Conservation (phyloP, 2,797 vertebrate species). For the Pagetopsis macropterus region DNA sequence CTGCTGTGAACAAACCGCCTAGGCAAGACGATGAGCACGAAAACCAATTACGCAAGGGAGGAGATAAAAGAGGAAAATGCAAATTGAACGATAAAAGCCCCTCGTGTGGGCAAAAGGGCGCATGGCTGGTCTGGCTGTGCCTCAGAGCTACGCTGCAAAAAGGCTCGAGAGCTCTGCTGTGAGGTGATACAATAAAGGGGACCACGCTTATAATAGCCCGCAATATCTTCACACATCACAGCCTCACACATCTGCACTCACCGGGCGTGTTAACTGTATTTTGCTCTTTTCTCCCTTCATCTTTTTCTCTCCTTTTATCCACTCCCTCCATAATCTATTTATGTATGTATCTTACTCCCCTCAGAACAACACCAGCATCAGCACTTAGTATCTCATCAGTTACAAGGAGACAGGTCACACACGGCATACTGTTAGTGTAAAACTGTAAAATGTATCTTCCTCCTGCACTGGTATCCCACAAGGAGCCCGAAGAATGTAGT, state of each 20-base stretch:
- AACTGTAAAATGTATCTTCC: slow-evolving; percentile 43
- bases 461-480: slow-evolving; percentile 48
- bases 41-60: slow-evolving; percentile 70
- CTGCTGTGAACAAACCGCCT: slow-evolving; percentile 58
- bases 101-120: slow-evolving; percentile 55
- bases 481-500: slow-evolving; percentile 46
- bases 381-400: slow-evolving; percentile 73
- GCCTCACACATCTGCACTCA: slow-evolving; percentile 70
- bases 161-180: slow-evolving; percentile 58
- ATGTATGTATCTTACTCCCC: slow-evolving; percentile 70
- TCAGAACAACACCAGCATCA: slow-evolving; percentile 70
- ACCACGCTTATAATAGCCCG: slow-evolving; percentile 74
- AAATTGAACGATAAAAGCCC: slow-evolving; percentile 76
- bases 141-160: slow-evolving; percentile 56
- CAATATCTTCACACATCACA: slow-evolving; percentile 79
- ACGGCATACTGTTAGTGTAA: slow-evolving; percentile 34
- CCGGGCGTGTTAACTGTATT: slow-evolving; percentile 62
- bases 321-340: slow-evolving; percentile 51
- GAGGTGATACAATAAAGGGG: slow-evolving; percentile 79
- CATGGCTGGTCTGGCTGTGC: slow-evolving; percentile 55
- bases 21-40: slow-evolving; percentile 58
- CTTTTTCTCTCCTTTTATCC: slow-evolving; percentile 42
- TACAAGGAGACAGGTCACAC: slow-evolving; percentile 67
- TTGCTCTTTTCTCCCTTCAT: slow-evolving; percentile 56
- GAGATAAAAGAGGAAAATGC: slow-evolving; percentile 75